Evolutionary conservation across 2,113 vertebrate species (phyloP).

Genomic region (Triplophysa siluroides): DNA sequence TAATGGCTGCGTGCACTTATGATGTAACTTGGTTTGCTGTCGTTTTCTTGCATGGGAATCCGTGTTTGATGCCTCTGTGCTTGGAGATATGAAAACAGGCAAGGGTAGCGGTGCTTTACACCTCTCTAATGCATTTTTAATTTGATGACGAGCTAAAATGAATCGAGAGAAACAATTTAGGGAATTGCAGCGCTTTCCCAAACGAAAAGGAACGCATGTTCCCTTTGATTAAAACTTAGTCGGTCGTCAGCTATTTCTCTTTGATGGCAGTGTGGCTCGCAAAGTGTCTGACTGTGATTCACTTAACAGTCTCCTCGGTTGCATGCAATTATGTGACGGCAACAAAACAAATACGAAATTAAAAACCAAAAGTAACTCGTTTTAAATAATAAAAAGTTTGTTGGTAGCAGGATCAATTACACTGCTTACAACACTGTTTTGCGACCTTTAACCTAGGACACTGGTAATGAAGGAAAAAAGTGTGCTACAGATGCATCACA

Average conservation of each 20-base stretch:
- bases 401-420: slow-evolving; percentile 52
- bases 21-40: slow-evolving; percentile 8
- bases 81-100: slow-evolving; percentile 23
- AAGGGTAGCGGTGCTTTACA: slow-evolving; percentile 18
- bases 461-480: background rate
- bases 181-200: slow-evolving; percentile 40
- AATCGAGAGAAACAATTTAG: slow-evolving; percentile 40
- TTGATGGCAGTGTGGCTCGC: slow-evolving; percentile 26
- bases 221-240: slow-evolving; percentile 63
- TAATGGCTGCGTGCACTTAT: slow-evolving; percentile 3
- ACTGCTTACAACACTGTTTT: slow-evolving; percentile 35
- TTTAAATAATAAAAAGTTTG: slow-evolving; percentile 39
- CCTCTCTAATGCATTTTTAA: slow-evolving; percentile 43
- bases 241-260: slow-evolving; percentile 61
- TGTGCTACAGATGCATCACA: background rate
- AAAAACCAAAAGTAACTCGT: slow-evolving; percentile 44
- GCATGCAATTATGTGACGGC: slow-evolving; percentile 65
- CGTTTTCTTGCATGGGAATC: slow-evolving; percentile 20
- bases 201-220: slow-evolving; percentile 61
- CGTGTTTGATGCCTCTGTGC: slow-evolving; percentile 15
- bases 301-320: slow-evolving; percentile 28
- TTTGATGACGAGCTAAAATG: slow-evolving; percentile 36
- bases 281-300: slow-evolving; percentile 33
- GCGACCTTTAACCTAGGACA: slow-evolving; percentile 11
- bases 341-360: slow-evolving; percentile 30